Evolutionary conservation across 2,797 vertebrate genomes (phyloP), one percentile per base, ranked within the genome.

Genomic region (Tadarida brasiliensis): DNA sequence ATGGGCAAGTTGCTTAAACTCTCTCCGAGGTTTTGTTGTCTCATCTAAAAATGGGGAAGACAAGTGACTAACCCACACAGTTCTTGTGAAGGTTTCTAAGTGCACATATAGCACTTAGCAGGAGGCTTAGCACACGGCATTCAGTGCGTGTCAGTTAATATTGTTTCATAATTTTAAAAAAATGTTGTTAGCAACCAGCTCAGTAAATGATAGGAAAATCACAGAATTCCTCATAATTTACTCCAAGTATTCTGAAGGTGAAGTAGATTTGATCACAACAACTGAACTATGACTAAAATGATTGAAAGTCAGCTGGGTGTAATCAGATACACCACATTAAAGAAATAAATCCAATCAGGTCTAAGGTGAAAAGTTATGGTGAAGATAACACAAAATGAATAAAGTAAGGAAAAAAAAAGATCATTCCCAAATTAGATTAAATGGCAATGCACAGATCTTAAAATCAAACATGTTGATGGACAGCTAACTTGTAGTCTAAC

Each of bases 21-120:
- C 10, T 80, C 63, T 54, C 15, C 63, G 28, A 33, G 82, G 11
- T 87, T 90, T 71, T 96, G 33, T 94, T 91, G 56, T 83, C 1
- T 85, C 44, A 70, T 61, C 47, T 83, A 87, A 71, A 95, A 90
- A 20, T 63, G 33, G 33, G 19, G 4, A 65, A 59, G 44, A 73
- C 63, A 7, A 83, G 26, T 47, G 49, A 91, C 51, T 17, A 85
- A 44, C 4, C 39, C 33, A 68, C 24, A 63, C 0, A 68, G 87
- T 59, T 91, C 47, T 54, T 26, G 24, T 63, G 61, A 70, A 73
- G 33, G 56, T 70, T 65, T 70, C 86, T 80, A 74, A 94, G 91
- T 70, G 44, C n/a, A 85, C 6, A 35, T 11, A 33, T 8, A 87
- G 73, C 56, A 90, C 12, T 54, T 70, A 78, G 22, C 17, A 68